phyloP scores from a whole-genome alignment of 2,113 vertebrate genomes.

The Hippocampus guttulatus region DNA sequence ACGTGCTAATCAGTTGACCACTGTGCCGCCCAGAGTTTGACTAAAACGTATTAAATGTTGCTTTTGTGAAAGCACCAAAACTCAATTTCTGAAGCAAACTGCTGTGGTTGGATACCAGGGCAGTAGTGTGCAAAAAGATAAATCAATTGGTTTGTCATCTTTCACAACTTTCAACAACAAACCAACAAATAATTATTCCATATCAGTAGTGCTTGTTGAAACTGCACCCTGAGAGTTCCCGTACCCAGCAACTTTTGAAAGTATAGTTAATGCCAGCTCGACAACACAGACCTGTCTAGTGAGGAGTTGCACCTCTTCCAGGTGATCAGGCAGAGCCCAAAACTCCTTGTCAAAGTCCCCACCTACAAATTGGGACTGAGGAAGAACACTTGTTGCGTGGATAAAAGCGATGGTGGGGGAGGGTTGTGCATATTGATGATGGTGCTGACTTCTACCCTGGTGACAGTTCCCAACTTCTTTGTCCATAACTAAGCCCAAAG shows the following conservation, averaged over 20 bases:
- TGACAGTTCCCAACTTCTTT: not conserved
- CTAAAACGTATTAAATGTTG: too few relatives aligned
- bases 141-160: not conserved
- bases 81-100: too few relatives aligned
- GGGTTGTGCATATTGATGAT: constrained; percentile 5
- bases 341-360: constrained; percentile 81
- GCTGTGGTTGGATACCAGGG: too few relatives aligned
- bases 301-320: constrained; percentile 79
- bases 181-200: too few relatives aligned
- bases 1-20: too few relatives aligned
- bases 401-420: constrained; percentile 47
- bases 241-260: not conserved
- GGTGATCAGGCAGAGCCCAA: constrained; percentile 75
- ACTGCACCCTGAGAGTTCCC: not conserved
- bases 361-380: constrained; percentile 35
- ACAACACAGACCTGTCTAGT: constrained; percentile 61
- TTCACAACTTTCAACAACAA: not conserved
- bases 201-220: not conserved
- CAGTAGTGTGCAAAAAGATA: not conserved
- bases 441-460: not conserved
- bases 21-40: too few relatives aligned
- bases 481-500: constrained; percentile 5
- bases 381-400: constrained; percentile 53
- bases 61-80: not conserved
- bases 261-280: not conserved